These are phyloP conservation scores for Elaeidobius kamerunicus DNA, from an alignment of 2,888 invertebrate genomes.

Conservation along the genomic window DNA sequence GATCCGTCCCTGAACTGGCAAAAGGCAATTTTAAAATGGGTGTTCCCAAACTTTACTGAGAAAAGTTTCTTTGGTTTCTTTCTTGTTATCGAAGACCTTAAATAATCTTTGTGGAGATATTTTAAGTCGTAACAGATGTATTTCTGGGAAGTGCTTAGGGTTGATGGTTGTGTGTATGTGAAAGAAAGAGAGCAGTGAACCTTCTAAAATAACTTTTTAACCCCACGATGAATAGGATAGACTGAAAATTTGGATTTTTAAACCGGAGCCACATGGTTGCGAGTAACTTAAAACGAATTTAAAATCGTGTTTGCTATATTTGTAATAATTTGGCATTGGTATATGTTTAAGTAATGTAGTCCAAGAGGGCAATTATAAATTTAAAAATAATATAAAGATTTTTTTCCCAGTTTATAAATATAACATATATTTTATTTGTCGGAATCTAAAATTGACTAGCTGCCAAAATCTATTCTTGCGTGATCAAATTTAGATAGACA, in stretches of 20 bases:
- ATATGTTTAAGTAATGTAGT: no score
- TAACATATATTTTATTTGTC: no score
- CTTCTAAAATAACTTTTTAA: slow-evolving; percentile 32
- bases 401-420: no score
- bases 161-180: slow-evolving; percentile 10
- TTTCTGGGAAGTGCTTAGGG: slow-evolving; percentile 37
- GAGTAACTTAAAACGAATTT: slow-evolving; percentile 8
- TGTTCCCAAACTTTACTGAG: slow-evolving; percentile 28
- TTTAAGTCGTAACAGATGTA: slow-evolving; percentile 42
- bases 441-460: no score
- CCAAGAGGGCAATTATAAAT: no score
- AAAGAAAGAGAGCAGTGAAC: slow-evolving; percentile 35
- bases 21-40: slow-evolving; percentile 24
- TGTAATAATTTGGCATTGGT: no score
- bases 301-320: no score
- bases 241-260: slow-evolving; percentile 12
- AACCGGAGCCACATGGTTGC: slow-evolving; percentile 5
- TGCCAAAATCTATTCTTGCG: no score
- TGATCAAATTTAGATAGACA: no score
- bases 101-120: slow-evolving; percentile 39
- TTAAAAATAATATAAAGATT: no score
- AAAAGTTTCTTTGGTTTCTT: slow-evolving; percentile 35
- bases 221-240: slow-evolving; percentile 25
- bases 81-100: slow-evolving; percentile 37
- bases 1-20: slow-evolving; percentile 13